Conservation (phyloP, 2,113 vertebrate genomes). For the Tragelaphus buxtoni region DNA sequence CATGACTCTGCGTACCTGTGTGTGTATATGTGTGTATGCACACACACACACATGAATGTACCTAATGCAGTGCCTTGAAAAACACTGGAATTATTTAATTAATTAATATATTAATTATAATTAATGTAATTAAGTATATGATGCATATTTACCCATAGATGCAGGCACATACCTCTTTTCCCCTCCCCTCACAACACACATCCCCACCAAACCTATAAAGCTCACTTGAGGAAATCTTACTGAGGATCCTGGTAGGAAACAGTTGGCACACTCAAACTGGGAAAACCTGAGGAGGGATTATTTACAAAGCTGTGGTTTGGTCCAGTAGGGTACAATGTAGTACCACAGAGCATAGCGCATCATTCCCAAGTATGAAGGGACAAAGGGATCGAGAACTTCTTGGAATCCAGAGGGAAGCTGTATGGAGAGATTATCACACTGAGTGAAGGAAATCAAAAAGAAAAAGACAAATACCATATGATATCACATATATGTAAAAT, state of each 20-base stretch:
- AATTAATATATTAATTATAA: neutral
- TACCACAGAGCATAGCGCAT: neutral
- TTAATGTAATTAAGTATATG: neutral
- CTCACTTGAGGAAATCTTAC: neutral
- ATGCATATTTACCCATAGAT: neutral
- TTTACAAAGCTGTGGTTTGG: neutral
- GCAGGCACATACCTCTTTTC: neutral
- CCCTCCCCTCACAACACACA: rapidly evolving
- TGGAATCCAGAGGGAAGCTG: neutral
- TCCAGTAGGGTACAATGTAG: neutral
- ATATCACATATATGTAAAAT: neutral
- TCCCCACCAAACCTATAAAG: neutral
- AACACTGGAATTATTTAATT: neutral
- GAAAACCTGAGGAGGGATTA: neutral
- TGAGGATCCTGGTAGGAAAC: neutral
- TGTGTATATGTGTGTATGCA: neutral
- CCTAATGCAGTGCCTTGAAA: neutral
- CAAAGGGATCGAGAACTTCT: neutral
- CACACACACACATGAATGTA: neutral
- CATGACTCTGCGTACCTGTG: neutral
- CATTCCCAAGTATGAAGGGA: neutral
- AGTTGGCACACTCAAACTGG: neutral
- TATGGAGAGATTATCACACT: neutral
- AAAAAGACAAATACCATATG: neutral
- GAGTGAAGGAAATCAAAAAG: neutral